phyloP scores from a whole-genome alignment of 2,888 invertebrate species.

The Adelphocoris suturalis region DNA sequence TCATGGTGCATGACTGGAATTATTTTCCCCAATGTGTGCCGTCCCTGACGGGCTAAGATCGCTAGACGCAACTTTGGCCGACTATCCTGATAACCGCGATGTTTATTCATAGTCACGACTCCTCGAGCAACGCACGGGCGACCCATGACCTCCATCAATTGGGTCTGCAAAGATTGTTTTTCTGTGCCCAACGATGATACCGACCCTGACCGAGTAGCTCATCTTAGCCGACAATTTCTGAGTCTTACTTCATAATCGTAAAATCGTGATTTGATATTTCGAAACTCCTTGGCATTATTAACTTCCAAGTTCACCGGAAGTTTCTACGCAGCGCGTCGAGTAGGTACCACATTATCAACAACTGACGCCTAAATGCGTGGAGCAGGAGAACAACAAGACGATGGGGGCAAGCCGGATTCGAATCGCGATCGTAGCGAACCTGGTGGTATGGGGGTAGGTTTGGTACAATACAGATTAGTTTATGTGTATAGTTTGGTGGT shows the following conservation, averaged over 20 bases:
- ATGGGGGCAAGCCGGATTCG: too few species aligned
- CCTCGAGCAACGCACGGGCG: not conserved
- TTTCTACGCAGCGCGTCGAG: too few species aligned
- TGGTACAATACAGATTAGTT: too few species aligned
- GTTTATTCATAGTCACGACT: constrained; percentile 34
- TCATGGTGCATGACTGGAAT: too few species aligned
- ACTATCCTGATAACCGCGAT: constrained; percentile 7
- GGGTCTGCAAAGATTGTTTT: not conserved
- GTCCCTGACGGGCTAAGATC: not conserved
- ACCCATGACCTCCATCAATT: constrained; percentile 14
- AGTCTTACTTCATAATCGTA: not conserved
- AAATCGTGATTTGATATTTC: not conserved
- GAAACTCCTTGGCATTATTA: not conserved
- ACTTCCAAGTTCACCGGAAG: too few species aligned
- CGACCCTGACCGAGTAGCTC: not conserved
- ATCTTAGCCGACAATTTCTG: not conserved
- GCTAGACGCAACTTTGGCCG: not conserved
- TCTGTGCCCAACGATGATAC: not conserved
- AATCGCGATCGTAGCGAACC: too few species aligned
- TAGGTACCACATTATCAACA: too few species aligned
- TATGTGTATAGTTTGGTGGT: too few species aligned
- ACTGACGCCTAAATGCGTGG: too few species aligned
- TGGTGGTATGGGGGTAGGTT: too few species aligned
- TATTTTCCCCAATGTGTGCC: too few species aligned
- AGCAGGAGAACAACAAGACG: too few species aligned